Conservation (phyloP, 2,113 vertebrate species). For the Cephalophus harveyi region DNA sequence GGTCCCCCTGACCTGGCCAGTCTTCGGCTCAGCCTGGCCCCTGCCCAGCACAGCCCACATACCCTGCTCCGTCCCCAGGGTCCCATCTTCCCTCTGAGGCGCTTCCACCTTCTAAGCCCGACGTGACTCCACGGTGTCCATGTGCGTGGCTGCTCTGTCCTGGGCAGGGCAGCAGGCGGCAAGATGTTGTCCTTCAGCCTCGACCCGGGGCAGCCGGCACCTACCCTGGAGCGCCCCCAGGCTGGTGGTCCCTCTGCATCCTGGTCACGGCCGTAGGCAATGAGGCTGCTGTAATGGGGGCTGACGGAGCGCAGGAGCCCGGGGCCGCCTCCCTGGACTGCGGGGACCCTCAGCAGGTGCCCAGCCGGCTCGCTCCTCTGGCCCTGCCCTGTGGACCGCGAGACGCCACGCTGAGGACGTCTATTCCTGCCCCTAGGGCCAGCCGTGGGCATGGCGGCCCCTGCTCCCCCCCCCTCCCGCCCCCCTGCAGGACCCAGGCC, state of each 20-base stretch:
- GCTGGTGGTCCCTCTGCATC: neutral
- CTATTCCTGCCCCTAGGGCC: neutral
- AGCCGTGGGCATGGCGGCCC: fast-evolving
- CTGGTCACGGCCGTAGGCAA: neutral
- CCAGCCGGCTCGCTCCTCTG: fast-evolving
- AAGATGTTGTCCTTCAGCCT: neutral
- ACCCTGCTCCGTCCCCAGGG: fast-evolving
- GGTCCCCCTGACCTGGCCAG: fast-evolving
- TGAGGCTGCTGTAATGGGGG: neutral
- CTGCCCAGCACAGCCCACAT: neutral
- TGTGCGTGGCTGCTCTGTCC: fast-evolving
- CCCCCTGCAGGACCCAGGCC: fast-evolving
- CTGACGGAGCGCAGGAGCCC: neutral
- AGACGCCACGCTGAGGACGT: fast-evolving
- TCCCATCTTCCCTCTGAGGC: fast-evolving
- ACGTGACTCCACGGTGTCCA: fast-evolving
- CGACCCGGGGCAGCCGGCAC: neutral
- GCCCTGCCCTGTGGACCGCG: fast-evolving
- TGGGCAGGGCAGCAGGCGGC: fast-evolving
- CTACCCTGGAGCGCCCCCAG: constrained; percentile 48
- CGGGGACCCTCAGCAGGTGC: neutral
- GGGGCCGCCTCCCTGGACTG: neutral
- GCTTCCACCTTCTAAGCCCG: neutral
- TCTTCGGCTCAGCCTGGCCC: neutral
- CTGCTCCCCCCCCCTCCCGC: fast-evolving